Evolutionary conservation across 2,888 invertebrate species (phyloP), one percentile per base, ranked within the genome.

Genomic region (Lymantria monacha): DNA sequence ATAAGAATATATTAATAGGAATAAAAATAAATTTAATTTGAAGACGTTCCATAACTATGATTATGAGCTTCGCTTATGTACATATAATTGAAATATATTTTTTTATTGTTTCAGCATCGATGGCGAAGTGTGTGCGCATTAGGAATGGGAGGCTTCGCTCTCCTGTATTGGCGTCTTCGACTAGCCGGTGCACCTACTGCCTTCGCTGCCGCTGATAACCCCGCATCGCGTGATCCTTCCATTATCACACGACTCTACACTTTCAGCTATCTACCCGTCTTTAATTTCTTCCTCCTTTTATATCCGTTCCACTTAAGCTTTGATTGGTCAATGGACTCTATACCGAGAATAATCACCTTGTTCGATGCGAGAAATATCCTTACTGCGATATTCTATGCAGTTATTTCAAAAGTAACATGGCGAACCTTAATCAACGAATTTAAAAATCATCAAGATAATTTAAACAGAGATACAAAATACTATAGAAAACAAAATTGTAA

Each of bases 261-360:
- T 47, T 99, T 98, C 87, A 92, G 95, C 61, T 98, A 97, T 83
- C 93, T 99, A 68, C 98, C 99, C 40, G 95, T 96, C 42, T 95
- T 97, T 79, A 98, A 99, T 87, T 95, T 97, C 73, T 94, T 95
- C 83, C 93, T 99, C 73, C 92, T 99, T 55, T 81, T 98, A 40
- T 97, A 95, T 82, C 99, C 99, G 7, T 93, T 94, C 68, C 94
- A 95, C 66, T 92, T 99, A 49, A 98, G 98, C 83, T 99, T 98
- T 89, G 99, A 99, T 87, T 99, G 99, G 99, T 98, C 98, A 30
- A 99, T 99, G 99, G 98, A 98, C 70, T 96, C 99, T 0, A 95
- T 99, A 72, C 97, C 98, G 9, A 93, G 97, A 56, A 94, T 99
- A 66, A 94, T 94, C 44, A 93, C 94, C 30, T 68, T 97, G 13